phyloP scores from a whole-genome alignment of 30 jellyfish, hydroid and myxozoan genomes.

The Catostylus mosaicus region DNA sequence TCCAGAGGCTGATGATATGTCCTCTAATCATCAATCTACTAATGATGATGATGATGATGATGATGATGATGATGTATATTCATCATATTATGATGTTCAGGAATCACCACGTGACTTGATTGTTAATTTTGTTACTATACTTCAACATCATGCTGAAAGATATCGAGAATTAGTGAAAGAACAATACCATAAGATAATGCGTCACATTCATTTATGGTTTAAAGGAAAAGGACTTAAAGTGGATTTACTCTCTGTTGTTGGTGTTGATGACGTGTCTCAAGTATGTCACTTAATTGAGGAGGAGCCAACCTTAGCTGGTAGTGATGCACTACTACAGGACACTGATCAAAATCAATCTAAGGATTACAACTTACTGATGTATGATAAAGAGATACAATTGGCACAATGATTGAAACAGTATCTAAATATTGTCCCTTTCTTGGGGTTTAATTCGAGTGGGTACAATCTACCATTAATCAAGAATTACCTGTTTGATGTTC shows the following conservation, averaged over 20 bases:
- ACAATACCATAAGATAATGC: not conserved
- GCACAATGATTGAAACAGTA: not conserved
- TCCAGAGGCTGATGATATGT: not conserved
- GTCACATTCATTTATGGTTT: not conserved
- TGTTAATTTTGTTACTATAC: not conserved
- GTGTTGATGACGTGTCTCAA: not conserved
- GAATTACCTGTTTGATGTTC: not conserved
- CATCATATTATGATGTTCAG: not conserved
- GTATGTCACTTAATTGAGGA: not conserved
- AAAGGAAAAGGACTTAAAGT: not conserved
- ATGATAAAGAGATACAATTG: not conserved
- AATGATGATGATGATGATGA: not conserved
- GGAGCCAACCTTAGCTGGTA: not conserved
- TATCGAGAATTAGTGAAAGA: not conserved
- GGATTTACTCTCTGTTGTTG: not conserved
- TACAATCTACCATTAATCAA: slow-evolving; percentile 26
- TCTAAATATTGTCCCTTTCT: not conserved
- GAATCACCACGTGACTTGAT: not conserved
- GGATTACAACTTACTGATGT: not conserved
- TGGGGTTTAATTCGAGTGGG: slow-evolving; percentile 12
- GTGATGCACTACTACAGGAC: not conserved
- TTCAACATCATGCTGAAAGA: not conserved
- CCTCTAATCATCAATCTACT: no score
- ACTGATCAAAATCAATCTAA: not conserved
- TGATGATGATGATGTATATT: not conserved